These are phyloP conservation scores for Odontophorus gujanensis DNA, from an alignment of 2,113 vertebrate species.

Conservation along the genomic window DNA sequence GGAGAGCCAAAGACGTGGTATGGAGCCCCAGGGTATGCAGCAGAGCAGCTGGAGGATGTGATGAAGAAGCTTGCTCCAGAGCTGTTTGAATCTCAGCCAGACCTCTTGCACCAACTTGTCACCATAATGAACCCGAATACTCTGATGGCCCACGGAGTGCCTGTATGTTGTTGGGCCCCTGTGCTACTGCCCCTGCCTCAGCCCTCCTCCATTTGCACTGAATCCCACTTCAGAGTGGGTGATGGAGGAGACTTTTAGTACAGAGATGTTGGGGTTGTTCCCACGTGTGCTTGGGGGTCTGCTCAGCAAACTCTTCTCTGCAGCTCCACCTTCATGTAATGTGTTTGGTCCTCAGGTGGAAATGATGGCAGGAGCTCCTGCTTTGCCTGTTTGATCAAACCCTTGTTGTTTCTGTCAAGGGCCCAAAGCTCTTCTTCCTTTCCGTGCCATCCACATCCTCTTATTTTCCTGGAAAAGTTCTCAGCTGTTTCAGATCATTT, in stretches of 20 bases:
- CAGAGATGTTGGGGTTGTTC: background rate
- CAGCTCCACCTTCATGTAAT: background rate
- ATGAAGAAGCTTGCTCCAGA: slow-evolving; percentile 98
- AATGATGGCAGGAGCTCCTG: slow-evolving; percentile 31
- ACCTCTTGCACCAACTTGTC: slow-evolving; percentile 97
- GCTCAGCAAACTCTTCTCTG: slow-evolving; percentile 35
- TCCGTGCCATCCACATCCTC: slow-evolving; percentile 35
- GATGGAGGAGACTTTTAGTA: background rate
- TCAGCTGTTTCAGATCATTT: slow-evolving; percentile 37
- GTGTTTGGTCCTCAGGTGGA: background rate
- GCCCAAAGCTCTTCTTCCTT: background rate
- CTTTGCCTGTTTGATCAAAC: background rate
- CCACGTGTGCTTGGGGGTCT: background rate
- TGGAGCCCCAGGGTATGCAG: slow-evolving; percentile 94
- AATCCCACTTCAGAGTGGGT: background rate
- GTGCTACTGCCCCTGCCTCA: slow-evolving; percentile 25
- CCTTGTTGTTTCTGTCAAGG: background rate
- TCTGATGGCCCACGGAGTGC: slow-evolving; percentile 95
- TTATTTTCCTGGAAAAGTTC: slow-evolving; percentile 37
- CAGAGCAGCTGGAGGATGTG: slow-evolving; percentile 94
- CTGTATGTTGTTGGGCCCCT: slow-evolving; percentile 82
- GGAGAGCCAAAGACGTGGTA: slow-evolving; percentile 99
- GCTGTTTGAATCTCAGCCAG: slow-evolving; percentile 95
- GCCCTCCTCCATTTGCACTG: background rate
- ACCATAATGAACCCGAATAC: slow-evolving; percentile 99